A percentile compares a stretch with the other conserved stretches of the same genome.
These are phyloP conservation scores for Anableps anableps DNA, from an alignment of 2,797 vertebrate species.

Conservation along the genomic window DNA sequence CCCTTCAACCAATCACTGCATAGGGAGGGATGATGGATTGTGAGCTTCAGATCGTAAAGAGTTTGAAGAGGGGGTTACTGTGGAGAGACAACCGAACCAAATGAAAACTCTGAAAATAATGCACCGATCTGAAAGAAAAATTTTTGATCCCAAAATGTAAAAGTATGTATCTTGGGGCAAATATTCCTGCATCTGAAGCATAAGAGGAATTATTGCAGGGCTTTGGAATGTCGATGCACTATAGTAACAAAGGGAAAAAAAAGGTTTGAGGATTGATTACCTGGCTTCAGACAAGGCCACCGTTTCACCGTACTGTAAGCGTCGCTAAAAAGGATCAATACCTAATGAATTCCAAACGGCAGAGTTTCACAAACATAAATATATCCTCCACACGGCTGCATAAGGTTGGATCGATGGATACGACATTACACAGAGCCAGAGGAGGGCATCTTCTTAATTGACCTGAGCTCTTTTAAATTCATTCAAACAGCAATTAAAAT, in stretches of 20 bases:
- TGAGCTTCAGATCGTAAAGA: slow-evolving; percentile 69
- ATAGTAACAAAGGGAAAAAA: slow-evolving; percentile 63
- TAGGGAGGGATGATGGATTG: slow-evolving; percentile 81
- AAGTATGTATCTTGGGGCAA: neutral
- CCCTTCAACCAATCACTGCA: slow-evolving; percentile 83
- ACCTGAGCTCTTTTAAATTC: slow-evolving; percentile 73
- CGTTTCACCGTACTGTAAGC: slow-evolving; percentile 64
- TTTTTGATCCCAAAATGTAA: neutral
- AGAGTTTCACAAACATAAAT: slow-evolving; percentile 74
- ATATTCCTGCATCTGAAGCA: slow-evolving; percentile 7
- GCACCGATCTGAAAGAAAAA: neutral
- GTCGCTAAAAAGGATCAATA: slow-evolving; percentile 73
- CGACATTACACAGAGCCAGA: slow-evolving; percentile 72
- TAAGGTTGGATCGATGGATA: slow-evolving; percentile 79
- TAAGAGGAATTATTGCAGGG: slow-evolving; percentile 8
- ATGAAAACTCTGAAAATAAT: slow-evolving; percentile 24
- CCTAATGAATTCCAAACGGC: slow-evolving; percentile 80
- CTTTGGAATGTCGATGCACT: slow-evolving; percentile 40
- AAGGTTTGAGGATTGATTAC: slow-evolving; percentile 72
- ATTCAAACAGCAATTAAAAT: slow-evolving; percentile 77
- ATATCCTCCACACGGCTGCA: slow-evolving; percentile 71
- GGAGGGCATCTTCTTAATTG: slow-evolving; percentile 80
- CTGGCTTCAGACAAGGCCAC: slow-evolving; percentile 58
- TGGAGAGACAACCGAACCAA: slow-evolving; percentile 62
- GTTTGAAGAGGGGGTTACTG: slow-evolving; percentile 18